phyloP scores from a whole-genome alignment of 1,140 invertebrate genomes.

The Ceratina japonica region DNA sequence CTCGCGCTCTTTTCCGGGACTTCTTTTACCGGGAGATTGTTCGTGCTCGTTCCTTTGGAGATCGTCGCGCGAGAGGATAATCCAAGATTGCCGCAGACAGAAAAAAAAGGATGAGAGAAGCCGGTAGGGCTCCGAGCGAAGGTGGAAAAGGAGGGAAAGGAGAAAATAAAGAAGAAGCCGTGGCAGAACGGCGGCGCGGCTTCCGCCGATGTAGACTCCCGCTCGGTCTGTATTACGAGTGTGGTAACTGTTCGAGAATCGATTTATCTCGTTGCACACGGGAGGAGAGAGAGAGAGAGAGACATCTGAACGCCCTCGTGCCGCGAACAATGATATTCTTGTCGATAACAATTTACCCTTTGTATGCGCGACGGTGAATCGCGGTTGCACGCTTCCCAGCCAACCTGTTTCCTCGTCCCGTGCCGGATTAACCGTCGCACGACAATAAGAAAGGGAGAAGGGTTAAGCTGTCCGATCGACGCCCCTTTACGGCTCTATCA shows the following conservation, averaged over 20 bases:
- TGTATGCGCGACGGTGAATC: conserved; percentile 34
- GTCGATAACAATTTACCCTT: conserved; percentile 59
- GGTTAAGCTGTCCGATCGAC: conserved; percentile 5
- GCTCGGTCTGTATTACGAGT: conserved; percentile 38
- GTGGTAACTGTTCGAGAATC: conserved; percentile 60
- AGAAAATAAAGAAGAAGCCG: neutral
- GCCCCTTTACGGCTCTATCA: neutral
- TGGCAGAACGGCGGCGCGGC: conserved; percentile 27
- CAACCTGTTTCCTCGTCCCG: neutral
- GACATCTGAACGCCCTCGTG: conserved; percentile 10
- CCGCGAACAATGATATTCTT: conserved; percentile 54
- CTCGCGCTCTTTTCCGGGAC: neutral
- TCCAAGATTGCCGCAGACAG: conserved; percentile 45
- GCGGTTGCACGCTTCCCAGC: conserved; percentile 11
- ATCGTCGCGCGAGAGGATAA: conserved; percentile 37
- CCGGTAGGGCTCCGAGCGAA: neutral
- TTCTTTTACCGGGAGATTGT: neutral
- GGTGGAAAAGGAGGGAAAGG: neutral
- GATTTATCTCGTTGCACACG: conserved; percentile 54
- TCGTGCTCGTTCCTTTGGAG: conserved; percentile 35
- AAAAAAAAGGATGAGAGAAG: conserved; percentile 13
- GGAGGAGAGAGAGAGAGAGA: too few species aligned
- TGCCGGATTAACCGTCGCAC: conserved; percentile 14
- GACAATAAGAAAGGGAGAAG: conserved; percentile 25
- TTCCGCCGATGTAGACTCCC: conserved; percentile 31